Base-by-base conservation (phyloP, 2,113 vertebrate species). In the Pungitius pungitius region DNA sequence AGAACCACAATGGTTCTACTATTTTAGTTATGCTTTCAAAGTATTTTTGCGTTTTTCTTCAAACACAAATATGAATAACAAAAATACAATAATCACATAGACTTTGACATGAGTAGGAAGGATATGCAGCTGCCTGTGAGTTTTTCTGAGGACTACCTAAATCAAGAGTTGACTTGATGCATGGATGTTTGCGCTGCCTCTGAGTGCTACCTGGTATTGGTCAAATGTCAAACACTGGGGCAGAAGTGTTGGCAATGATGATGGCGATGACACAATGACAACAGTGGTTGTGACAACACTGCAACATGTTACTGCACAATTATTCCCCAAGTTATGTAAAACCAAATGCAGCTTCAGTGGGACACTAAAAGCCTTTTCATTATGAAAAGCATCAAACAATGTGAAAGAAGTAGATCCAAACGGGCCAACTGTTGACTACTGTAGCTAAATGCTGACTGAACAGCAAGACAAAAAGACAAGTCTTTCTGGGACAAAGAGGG, bases 391-490 rank as follows among this genome's bases (percentile, higher is more conserved):
- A 61, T 82, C 8, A 81, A 80, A 85, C 24, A 73, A 75, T 51
- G 62, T 63, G 58, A 59, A 54, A 71, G 42, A 91, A 91, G 92
- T 90, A 91, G 91, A 91, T 92, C 88, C 90, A 93, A 81, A 52
- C 58, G 57, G 61, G 67, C 69, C 15, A 30, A 62, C 22, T 47
- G 24, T n/a, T 64, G 26, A 72, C 14, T 4, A 40, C 51, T 61
- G 47, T 61, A 22, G 39, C 59, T 8, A 64, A 37, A 13, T 40
- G 9, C 18, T 54, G 8, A 65, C 27, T 39, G 12, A n/a, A 43
- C 12, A 20, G 49, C 30, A 55, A 18, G 55, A 73, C 24, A 69
- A 58, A 73, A 56, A 55, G 55, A 74, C 49, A 22, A 26, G 18
- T 40, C 20, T 42, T n/a, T 72, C 18, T 52, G 27, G 8, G 1